phyloP scores from a whole-genome alignment of 2,888 invertebrate species.

The Microctonus brassicae region DNA sequence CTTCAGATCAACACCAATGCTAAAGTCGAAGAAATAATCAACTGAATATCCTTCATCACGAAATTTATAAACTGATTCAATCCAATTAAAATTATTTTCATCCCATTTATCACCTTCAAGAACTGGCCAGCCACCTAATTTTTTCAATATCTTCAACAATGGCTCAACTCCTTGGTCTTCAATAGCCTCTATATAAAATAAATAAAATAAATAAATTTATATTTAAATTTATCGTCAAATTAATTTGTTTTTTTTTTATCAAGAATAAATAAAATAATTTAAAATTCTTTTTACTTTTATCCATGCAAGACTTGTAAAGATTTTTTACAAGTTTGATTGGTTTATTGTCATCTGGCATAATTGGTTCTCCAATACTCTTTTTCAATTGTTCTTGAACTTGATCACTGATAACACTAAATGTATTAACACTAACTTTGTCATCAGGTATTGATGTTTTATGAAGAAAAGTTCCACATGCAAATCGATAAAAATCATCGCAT shows the following conservation, averaged over 20 bases:
- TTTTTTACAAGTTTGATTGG: constrained; percentile 84
- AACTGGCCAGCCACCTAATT: constrained; percentile 93
- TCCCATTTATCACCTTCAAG: constrained; percentile 83
- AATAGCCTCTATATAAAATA: constrained; percentile 77
- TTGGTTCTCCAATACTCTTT: constrained; percentile 76
- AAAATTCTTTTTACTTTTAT: constrained; percentile 75
- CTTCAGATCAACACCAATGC: constrained; percentile 88
- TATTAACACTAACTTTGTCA: constrained; percentile 81
- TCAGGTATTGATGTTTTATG: constrained; percentile 80
- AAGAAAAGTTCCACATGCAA: constrained; percentile 78
- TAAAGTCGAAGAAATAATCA: constrained; percentile 91
- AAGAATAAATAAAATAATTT: too few relatives aligned
- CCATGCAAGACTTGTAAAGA: constrained; percentile 89
- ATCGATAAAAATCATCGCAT: constrained; percentile 77
- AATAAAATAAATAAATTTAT: neutral
- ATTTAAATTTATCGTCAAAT: neutral
- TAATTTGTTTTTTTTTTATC: constrained; percentile 70
- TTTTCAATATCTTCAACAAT: constrained; percentile 78
- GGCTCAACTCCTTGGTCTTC: constrained; percentile 84
- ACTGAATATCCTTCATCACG: constrained; percentile 85
- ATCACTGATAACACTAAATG: constrained; percentile 80
- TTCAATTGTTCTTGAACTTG: constrained; percentile 79
- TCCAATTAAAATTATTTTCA: constrained; percentile 82
- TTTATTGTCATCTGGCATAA: constrained; percentile 73
- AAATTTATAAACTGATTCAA: constrained; percentile 85